These are phyloP conservation scores for Coreoperca whiteheadi DNA, from an alignment of 2,113 vertebrate species.

Conservation along the genomic window DNA sequence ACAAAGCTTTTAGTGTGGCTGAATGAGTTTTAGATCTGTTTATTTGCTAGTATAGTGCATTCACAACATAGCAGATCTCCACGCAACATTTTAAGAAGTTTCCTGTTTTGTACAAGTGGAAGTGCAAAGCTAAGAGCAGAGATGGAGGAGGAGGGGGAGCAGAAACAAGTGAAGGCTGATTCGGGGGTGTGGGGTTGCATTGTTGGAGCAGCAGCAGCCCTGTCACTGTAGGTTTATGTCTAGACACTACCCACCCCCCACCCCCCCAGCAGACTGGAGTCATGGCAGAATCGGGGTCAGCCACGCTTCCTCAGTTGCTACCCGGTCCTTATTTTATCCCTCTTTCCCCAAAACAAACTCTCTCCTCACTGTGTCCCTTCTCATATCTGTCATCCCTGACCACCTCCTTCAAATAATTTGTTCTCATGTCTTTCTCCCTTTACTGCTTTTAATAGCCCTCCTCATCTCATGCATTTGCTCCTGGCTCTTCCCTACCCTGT, in stretches of 20 bases:
- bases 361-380: conserved; percentile 11
- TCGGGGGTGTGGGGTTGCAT: conserved; percentile 55
- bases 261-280: conserved; percentile 53
- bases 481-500: conserved; percentile 1
- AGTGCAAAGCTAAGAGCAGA: conserved; percentile 20
- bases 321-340: conserved; percentile 36
- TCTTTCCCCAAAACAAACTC: conserved; percentile 38
- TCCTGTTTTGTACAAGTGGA: conserved; percentile 28
- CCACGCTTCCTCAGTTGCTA: conserved; percentile 39
- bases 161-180: conserved; percentile 55
- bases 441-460: conserved; percentile 21
- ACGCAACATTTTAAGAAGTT: conserved; percentile 13
- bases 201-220: conserved; percentile 57
- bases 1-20: conserved; percentile 34
- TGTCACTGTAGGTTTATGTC: conserved; percentile 77
- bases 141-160: conserved; percentile 1
- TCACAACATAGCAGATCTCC: neutral
- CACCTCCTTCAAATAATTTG: conserved; percentile 22
- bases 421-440: conserved; percentile 21
- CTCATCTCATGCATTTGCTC: conserved; percentile 40
- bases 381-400: conserved; percentile 33
- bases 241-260: conserved; percentile 22
- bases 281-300: conserved; percentile 74
- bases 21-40: conserved; percentile 11
- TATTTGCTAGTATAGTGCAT: neutral